Base-by-base conservation (phyloP, 1,140 invertebrate genomes). In the Ylistrum balloti region DNA sequence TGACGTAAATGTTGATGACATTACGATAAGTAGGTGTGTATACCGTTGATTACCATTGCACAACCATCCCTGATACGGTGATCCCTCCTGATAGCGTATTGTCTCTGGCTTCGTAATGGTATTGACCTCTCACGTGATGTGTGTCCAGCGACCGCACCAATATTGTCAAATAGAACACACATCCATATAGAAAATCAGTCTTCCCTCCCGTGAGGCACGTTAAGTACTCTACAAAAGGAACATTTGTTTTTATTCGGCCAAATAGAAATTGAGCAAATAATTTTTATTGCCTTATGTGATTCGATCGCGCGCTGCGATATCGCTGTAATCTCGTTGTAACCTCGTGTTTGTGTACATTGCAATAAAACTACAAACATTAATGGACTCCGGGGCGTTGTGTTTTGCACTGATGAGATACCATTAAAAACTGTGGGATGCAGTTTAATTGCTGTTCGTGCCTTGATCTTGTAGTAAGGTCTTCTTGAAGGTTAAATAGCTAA, bases 241-340 rank as follows among this genome's bases (percentile, higher is more conserved):
- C 56, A 28, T 74, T 74, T 74, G 56, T 28, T 28, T 74, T 74
- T 74, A 28, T 74, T 28, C 56, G 22, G 56, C 56, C 56, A n/a
- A 74, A 74, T 74, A 74, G 56, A 74, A 74, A 28, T 74, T 74
- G n/a, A 74, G 56, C 22, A 74, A 74, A 74, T 28, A 74, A 74
- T 28, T n/a, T n/a, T 28, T 74, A 74, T 74, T 74, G 56, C 56
- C 56, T 74, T 74, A 74, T 74, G 9, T 17, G 56, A 28, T 28
- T 1, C 56, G 17, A 74, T 74, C 56, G 56, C 2, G n/a, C 56
- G 56, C 13, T 74, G 56, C 5, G 28, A 74, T 74, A n/a, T 74
- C 56, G 56, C 28, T 74, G 2, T 74, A 74, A 74, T 74, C 56
- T 74, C 22, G 56, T n/a, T 74, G 22, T 74, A n/a, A 74, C 28